Base-by-base conservation (phyloP, 2,888 invertebrate genomes). In the Conops quadrifasciatus region DNA sequence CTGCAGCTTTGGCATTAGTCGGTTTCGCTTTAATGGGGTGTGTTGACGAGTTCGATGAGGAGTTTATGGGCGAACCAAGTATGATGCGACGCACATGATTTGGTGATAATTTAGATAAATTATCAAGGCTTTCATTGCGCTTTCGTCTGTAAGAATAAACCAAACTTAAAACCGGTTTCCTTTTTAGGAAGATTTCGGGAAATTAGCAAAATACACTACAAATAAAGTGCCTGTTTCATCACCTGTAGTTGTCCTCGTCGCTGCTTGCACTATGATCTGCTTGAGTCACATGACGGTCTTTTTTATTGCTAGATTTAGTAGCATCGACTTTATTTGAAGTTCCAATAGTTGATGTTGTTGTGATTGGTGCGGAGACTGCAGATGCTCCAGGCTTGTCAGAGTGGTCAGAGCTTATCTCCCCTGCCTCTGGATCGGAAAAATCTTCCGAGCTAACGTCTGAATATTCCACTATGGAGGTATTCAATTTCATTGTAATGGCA, bases 361-460 rank as follows among this genome's bases (percentile, higher is more conserved):
- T 30, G 5, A 24, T 66, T 51, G 45, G 59, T 24, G 58, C 63
- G 30, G 26, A 45, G 28, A 71, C 68, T 15, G 62, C 43, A 66
- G 71, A 49, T 11, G 45, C 60, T 24, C 60, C 58, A 70, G 62
- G n/a, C 53, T 62, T 63, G 16, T 51, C 73, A 62, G 77, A 78
- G 26, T 74, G 76, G 60, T 82, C 80, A 3, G 80, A 78, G 83
- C 93, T 93, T 78, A 95, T 93, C 88, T 95, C 95, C 71, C 95
- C 95, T 58, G 94, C 93, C 88, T 96, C 95, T 1, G 94, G 94
- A 81, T 93, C 95, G 45, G 95, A 94, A 73, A 95, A 89, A 82
- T 94, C 95, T 85, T 95, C 95, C 16, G 95, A 95, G 86, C 95
- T 95, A 45, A 96, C 95, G 87, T 96, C 96, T 19, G 95, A 96